Percentiles rank a stretch among this genome's conserved stretches.
Evolutionary conservation across 2,113 vertebrate species (phyloP).

Genomic region (Acanthochromis polyacanthus): DNA sequence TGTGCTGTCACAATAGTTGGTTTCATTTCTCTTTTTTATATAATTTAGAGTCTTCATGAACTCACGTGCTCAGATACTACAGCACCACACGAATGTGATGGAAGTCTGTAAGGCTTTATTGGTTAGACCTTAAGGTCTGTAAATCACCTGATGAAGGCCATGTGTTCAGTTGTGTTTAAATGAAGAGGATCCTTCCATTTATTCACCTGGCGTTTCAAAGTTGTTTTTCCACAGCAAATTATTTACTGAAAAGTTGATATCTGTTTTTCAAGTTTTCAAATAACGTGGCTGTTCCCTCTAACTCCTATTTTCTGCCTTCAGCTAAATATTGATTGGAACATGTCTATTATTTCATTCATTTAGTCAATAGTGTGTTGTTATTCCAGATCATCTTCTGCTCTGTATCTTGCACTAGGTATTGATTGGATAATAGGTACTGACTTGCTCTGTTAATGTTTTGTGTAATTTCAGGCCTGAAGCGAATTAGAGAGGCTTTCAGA

Average conservation of each 20-base stretch:
- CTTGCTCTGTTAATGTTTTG: slow-evolving; percentile 18
- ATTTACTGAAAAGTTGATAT: neutral
- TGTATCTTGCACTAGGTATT: neutral
- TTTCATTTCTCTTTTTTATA: too few relatives aligned
- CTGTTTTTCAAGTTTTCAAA: neutral
- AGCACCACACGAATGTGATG: too few relatives aligned
- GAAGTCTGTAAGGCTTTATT: too few relatives aligned
- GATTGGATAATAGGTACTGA: slow-evolving; percentile 17
- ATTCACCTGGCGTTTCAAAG: neutral
- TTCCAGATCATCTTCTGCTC: neutral
- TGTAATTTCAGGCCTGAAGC: slow-evolving; percentile 88
- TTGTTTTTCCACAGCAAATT: neutral
- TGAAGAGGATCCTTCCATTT: neutral
- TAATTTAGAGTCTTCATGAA: too few relatives aligned
- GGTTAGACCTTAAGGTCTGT: too few relatives aligned
- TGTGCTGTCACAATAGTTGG: too few relatives aligned
- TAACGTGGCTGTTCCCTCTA: neutral
- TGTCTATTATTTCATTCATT: neutral
- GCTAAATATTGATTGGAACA: slow-evolving; percentile 1
- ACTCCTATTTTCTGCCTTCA: neutral
- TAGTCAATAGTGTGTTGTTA: neutral
- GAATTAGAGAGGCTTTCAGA: slow-evolving; percentile 88
- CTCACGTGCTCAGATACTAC: too few relatives aligned
- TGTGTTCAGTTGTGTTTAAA: neutral
- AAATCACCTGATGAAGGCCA: neutral